These are phyloP conservation scores for Nothoprocta pentlandii DNA, from an alignment of 2,113 vertebrate genomes.

Conservation along the genomic window DNA sequence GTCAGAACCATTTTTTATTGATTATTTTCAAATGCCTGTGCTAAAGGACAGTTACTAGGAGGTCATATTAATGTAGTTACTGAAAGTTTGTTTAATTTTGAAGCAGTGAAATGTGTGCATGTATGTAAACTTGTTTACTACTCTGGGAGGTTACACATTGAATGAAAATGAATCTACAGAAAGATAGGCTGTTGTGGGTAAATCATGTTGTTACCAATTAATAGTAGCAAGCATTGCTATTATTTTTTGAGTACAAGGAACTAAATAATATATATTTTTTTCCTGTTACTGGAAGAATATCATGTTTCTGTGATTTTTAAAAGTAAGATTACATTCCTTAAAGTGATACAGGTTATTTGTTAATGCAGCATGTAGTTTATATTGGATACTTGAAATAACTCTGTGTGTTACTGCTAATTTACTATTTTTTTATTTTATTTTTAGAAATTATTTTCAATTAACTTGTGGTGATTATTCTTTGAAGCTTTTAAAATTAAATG, in stretches of 20 bases:
- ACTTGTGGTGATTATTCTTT: not conserved
- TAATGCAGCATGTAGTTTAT: not conserved
- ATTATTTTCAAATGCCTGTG: conserved; percentile 30
- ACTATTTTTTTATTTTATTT: not conserved
- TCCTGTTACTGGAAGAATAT: not conserved
- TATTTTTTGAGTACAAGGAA: not conserved
- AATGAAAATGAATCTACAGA: conserved; percentile 49
- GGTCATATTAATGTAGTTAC: conserved; percentile 54
- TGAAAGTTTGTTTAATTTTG: conserved; percentile 76
- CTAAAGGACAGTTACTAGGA: conserved; percentile 52
- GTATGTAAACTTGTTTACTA: conserved; percentile 65
- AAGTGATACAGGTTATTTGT: not conserved
- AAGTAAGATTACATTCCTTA: not conserved
- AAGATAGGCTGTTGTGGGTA: conserved; percentile 41
- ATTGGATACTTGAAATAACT: conserved; percentile 3
- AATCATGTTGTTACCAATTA: not conserved
- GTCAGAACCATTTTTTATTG: conserved; percentile 76
- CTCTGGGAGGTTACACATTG: conserved; percentile 13
- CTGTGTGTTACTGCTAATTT: not conserved
- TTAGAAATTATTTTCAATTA: not conserved
- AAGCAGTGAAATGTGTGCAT: conserved; percentile 56
- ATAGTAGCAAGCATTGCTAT: not conserved
- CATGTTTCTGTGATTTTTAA: not conserved
- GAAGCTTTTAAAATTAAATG: not conserved
- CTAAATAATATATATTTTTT: not conserved